These are phyloP conservation scores for Eremophila alpestris DNA, from an alignment of 2,797 vertebrate genomes.

Conservation along the genomic window DNA sequence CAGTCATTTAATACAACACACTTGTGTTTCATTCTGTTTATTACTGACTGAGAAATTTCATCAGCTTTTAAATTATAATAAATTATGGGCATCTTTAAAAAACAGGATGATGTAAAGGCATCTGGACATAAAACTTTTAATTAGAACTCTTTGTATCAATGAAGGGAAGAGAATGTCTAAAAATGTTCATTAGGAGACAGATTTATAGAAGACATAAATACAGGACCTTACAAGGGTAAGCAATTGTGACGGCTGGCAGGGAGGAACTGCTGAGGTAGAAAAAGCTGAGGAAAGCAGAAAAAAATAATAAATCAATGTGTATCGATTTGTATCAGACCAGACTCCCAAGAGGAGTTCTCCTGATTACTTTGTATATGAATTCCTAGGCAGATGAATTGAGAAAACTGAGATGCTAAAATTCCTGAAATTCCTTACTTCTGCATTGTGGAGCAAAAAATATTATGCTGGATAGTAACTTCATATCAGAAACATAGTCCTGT, in stretches of 20 bases:
- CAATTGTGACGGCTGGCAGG: not conserved
- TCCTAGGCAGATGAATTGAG: not conserved
- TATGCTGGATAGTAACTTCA: not conserved
- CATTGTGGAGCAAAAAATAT: not conserved
- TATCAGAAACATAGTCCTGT: not conserved
- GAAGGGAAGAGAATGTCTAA: not conserved
- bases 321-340: not conserved
- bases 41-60: not conserved
- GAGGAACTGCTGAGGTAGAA: not conserved
- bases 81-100: not conserved
- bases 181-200: not conserved
- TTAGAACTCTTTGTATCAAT: not conserved
- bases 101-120: not conserved
- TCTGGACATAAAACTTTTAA: not conserved
- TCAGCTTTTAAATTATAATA: not conserved
- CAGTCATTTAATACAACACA: not conserved
- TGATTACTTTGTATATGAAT: not conserved
- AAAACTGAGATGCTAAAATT: not conserved
- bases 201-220: not conserved
- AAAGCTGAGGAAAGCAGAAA: not conserved
- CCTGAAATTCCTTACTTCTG: not conserved
- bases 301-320: not conserved
- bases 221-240: not conserved
- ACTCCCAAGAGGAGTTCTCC: not conserved
- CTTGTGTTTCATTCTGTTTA: not conserved